A percentile compares a stretch with the other conserved stretches of the same genome.
These are phyloP conservation scores for Acrobasis repandana DNA, from an alignment of 2,888 invertebrate species.

Conservation along the genomic window DNA sequence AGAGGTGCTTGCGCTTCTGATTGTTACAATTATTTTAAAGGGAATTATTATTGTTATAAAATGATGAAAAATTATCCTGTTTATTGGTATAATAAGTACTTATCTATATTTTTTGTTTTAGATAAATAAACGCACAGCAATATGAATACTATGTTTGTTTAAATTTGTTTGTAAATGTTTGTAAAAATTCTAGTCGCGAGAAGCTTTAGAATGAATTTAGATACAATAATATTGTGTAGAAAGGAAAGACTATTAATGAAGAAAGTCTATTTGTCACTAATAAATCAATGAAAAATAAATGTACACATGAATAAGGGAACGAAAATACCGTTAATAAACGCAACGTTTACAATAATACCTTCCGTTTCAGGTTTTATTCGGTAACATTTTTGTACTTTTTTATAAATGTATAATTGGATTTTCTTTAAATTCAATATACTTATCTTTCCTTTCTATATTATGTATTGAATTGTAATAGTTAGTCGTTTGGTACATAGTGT, in stretches of 20 bases:
- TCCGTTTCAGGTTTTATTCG: no score
- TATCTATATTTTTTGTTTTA: neutral
- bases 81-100: no score
- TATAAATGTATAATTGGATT: neutral
- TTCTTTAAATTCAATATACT: neutral
- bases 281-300: no score
- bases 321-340: no score
- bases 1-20: no score
- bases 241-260: neutral
- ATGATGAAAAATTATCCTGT: no score
- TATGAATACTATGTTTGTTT: neutral
- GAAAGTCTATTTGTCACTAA: no score
- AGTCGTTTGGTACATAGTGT: slow-evolving; percentile 36
- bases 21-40: no score
- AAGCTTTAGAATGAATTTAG: neutral
- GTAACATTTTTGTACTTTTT: no score
- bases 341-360: no score
- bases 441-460: neutral
- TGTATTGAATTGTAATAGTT: slow-evolving; percentile 20
- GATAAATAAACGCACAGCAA: neutral
- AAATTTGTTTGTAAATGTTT: neutral
- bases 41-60: no score
- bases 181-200: slow-evolving; percentile 3
- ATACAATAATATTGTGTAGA: neutral
- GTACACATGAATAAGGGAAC: neutral